These are phyloP conservation scores for Pimpla rufipes DNA, from an alignment of 2,888 invertebrate genomes.

Conservation along the genomic window DNA sequence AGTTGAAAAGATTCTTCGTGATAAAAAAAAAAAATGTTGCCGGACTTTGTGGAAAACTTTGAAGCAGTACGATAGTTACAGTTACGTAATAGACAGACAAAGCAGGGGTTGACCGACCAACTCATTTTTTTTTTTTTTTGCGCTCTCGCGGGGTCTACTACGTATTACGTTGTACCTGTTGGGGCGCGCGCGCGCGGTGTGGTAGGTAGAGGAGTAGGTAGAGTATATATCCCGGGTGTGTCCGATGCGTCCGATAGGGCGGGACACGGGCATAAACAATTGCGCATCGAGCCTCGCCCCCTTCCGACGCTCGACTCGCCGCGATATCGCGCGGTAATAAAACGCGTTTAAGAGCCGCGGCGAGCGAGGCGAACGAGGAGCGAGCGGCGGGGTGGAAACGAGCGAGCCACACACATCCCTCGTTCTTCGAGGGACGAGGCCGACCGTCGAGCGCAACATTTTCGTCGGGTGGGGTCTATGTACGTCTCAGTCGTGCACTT, in stretches of 20 bases:
- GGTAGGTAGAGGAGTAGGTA: slow-evolving; percentile 63
- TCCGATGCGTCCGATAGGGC: slow-evolving; percentile 84
- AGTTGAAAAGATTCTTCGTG: too few relatives aligned
- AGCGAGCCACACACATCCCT: slow-evolving; percentile 33
- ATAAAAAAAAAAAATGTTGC: too few relatives aligned
- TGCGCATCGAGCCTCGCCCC: slow-evolving; percentile 83
- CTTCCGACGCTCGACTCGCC: slow-evolving; percentile 78
- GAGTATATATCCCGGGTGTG: slow-evolving; percentile 71
- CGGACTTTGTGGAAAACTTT: too few relatives aligned
- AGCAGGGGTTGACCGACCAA: background rate
- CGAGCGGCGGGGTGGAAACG: slow-evolving; percentile 35
- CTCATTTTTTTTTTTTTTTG: background rate
- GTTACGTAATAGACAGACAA: background rate
- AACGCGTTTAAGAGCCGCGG: slow-evolving; percentile 52
- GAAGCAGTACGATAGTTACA: too few relatives aligned
- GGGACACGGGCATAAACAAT: slow-evolving; percentile 85
- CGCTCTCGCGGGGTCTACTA: slow-evolving; percentile 32
- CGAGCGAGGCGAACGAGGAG: slow-evolving; percentile 46
- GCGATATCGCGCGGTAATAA: slow-evolving; percentile 64
- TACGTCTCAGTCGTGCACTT: background rate
- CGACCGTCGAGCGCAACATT: background rate
- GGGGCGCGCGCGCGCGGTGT: slow-evolving; percentile 40
- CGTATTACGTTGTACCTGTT: slow-evolving; percentile 60
- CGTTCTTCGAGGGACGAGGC: slow-evolving; percentile 29
- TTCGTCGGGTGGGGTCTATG: too few relatives aligned